A percentile compares a stretch with the other conserved stretches of the same genome.
These are phyloP conservation scores for Cydia splendana DNA, from an alignment of 1,140 invertebrate species.

Conservation along the genomic window DNA sequence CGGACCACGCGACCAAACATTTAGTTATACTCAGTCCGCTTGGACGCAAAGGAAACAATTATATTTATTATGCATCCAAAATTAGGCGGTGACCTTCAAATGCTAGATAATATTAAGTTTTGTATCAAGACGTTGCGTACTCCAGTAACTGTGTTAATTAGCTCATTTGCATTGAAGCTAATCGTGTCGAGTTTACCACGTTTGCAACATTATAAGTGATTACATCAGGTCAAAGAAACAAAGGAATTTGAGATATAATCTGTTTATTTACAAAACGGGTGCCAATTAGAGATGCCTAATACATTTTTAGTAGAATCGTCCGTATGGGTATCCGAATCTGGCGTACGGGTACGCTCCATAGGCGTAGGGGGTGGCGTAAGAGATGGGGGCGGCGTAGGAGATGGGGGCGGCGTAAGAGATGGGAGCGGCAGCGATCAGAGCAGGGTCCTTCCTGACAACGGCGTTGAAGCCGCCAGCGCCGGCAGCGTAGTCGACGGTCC, in stretches of 20 bases:
- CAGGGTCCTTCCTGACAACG: slow-evolving; percentile 35
- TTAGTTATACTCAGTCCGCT: slow-evolving; percentile 15
- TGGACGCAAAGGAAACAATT: slow-evolving; percentile 34
- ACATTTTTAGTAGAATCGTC: slow-evolving; percentile 28
- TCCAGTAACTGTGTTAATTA: slow-evolving; percentile 35
- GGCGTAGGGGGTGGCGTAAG: slow-evolving; percentile 8
- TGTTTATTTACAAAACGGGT: slow-evolving; percentile 21
- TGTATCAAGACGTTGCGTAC: slow-evolving; percentile 30
- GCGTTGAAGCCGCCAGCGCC: slow-evolving; percentile 36
- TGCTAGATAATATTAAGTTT: slow-evolving; percentile 20
- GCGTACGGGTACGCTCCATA: slow-evolving; percentile 15
- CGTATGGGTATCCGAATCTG: slow-evolving; percentile 19
- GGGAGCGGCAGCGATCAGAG: slow-evolving; percentile 28
- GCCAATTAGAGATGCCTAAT: slow-evolving; percentile 10
- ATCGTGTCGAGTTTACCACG: slow-evolving; percentile 10
- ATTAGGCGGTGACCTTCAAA: slow-evolving; percentile 32
- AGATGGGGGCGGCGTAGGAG: slow-evolving; percentile 7
- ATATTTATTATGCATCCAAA: slow-evolving; percentile 32
- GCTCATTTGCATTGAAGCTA: slow-evolving; percentile 24
- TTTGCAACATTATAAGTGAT: slow-evolving; percentile 1
- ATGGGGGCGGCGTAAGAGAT: slow-evolving; percentile 29
- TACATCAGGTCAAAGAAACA: slow-evolving; percentile 13
- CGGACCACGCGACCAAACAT: slow-evolving; percentile 40
- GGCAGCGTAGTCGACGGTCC: slow-evolving; percentile 37
- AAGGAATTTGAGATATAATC: slow-evolving; percentile 16